Evolutionary conservation across 2,797 vertebrate genomes (phyloP).

Genomic region (Hirundo rustica): DNA sequence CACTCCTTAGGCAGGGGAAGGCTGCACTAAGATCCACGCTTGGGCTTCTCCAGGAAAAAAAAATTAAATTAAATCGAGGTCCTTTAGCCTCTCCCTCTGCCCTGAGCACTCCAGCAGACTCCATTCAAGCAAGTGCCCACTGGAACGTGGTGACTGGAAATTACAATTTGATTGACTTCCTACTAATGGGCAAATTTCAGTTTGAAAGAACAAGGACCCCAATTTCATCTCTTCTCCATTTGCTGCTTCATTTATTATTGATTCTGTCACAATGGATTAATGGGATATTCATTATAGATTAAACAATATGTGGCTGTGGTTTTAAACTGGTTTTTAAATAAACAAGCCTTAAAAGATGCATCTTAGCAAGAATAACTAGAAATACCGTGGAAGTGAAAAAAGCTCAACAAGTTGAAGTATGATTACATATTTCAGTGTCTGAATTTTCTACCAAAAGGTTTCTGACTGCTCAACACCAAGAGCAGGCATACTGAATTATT

Average conservation of each 20-base stretch:
- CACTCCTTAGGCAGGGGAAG: background rate
- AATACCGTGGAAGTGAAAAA: background rate
- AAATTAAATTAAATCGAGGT: fast-evolving
- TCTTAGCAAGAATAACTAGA: background rate
- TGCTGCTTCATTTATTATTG: background rate
- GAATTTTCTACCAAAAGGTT: background rate
- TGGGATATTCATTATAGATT: background rate
- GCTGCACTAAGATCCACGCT: background rate
- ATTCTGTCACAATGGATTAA: background rate
- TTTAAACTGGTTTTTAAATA: background rate
- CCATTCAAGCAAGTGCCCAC: background rate
- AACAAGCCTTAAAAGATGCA: background rate
- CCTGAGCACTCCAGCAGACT: background rate
- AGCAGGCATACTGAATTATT: background rate
- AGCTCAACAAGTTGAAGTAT: background rate
- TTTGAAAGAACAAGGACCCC: background rate
- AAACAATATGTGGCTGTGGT: background rate
- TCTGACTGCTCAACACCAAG: background rate
- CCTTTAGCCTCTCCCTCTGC: background rate
- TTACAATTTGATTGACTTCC: background rate
- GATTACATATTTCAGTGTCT: background rate
- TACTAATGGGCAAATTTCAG: background rate
- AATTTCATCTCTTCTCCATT: background rate
- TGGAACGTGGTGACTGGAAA: background rate
- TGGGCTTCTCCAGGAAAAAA: background rate